Percentiles rank a stretch among this genome's conserved stretches.
Conservation (phyloP, 2,113 vertebrate species). For the Aplodontia rufa region DNA sequence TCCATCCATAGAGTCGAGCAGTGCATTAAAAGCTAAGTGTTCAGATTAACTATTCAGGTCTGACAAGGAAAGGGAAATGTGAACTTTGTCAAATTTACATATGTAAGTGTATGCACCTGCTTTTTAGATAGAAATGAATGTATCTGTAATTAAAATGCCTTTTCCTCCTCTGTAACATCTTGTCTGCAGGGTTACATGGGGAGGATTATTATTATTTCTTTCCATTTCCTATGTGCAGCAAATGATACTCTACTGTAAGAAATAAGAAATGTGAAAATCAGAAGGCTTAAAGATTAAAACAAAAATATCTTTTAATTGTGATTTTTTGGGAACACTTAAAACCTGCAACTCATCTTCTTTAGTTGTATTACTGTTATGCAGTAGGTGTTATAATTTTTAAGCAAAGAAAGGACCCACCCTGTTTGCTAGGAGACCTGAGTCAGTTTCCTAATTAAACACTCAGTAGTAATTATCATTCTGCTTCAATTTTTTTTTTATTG, state of each 20-base stretch:
- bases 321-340: conserved; percentile 52
- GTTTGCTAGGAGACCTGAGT: conserved; percentile 52
- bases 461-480: background rate
- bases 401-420: conserved; percentile 34
- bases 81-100: conserved; percentile 73
- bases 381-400: conserved; percentile 47
- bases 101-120: conserved; percentile 60
- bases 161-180: conserved; percentile 35
- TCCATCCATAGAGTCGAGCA: conserved; percentile 59
- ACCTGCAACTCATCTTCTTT: background rate
- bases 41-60: conserved; percentile 67
- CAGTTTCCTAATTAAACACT: conserved; percentile 5
- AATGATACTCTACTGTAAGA: conserved; percentile 10
- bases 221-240: conserved; percentile 55
- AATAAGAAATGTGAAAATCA: conserved; percentile 45
- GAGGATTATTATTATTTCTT: conserved; percentile 62
- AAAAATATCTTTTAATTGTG: conserved; percentile 43
- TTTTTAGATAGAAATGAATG: conserved; percentile 69
- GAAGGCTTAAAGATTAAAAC: background rate
- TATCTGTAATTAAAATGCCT: conserved; percentile 76
- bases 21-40: conserved; percentile 74
- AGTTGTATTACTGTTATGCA: background rate
- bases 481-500: background rate
- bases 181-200: conserved; percentile 67
- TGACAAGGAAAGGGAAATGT: conserved; percentile 69